Percentiles rank a stretch among this genome's conserved stretches.
phyloP scores from a whole-genome alignment of 2,888 invertebrate genomes.

The Spodoptera picta region DNA sequence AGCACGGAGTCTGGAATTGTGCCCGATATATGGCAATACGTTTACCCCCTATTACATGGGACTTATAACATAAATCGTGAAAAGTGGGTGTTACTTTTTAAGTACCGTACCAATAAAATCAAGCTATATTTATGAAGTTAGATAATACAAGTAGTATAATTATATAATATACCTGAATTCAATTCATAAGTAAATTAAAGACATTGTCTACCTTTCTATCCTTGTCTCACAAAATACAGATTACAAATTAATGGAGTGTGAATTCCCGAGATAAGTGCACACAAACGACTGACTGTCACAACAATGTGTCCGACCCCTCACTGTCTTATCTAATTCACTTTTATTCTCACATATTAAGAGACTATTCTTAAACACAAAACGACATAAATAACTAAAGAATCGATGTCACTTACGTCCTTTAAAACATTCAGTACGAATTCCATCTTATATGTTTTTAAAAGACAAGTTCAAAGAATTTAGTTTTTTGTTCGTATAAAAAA shows the following conservation, averaged over 20 bases:
- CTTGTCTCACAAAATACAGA: conserved; percentile 3
- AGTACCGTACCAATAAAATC: too few species aligned
- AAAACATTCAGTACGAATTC: not conserved
- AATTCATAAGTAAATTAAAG: too few species aligned
- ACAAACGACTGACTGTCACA: conserved; percentile 14
- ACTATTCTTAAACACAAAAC: not conserved
- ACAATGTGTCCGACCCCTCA: conserved; percentile 7
- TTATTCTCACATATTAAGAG: conserved; percentile 20
- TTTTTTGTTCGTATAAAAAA: conserved; percentile 32
- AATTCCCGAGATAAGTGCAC: conserved; percentile 27
- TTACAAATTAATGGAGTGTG: conserved; percentile 30
- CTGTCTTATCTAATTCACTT: conserved; percentile 2
- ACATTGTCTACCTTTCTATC: too few species aligned
- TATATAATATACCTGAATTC: too few species aligned
- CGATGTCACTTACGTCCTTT: conserved; percentile 10
- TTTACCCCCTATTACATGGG: too few species aligned
- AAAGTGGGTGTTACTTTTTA: too few species aligned
- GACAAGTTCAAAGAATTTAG: conserved; percentile 32
- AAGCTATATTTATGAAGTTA: too few species aligned
- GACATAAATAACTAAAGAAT: conserved; percentile 1
- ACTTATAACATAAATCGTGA: too few species aligned
- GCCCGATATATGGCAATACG: too few species aligned
- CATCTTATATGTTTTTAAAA: conserved; percentile 32
- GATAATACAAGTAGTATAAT: too few species aligned
- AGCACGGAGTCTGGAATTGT: too few species aligned